These are phyloP conservation scores for Petaurus breviceps DNA, from an alignment of 2,113 vertebrate species.

Conservation along the genomic window DNA sequence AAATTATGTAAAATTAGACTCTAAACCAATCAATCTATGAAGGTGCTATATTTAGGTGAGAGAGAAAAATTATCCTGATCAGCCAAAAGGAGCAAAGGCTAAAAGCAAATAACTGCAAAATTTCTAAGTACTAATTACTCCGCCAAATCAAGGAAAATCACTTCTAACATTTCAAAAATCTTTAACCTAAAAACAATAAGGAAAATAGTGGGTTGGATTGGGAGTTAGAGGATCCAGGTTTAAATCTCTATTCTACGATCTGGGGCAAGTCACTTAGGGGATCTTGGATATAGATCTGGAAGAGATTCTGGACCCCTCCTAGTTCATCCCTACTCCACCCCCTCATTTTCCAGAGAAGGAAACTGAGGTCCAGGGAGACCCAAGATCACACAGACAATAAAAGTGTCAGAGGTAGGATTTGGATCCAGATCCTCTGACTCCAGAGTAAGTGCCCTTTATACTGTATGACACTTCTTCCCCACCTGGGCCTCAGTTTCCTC, in stretches of 20 bases:
- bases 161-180: slow-evolving; percentile 37
- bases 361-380: not conserved
- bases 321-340: not conserved
- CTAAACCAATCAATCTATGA: slow-evolving; percentile 4
- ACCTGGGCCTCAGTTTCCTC: too few species aligned
- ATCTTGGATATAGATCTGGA: not conserved
- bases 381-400: not conserved
- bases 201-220: not conserved
- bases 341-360: not conserved
- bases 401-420: not conserved
- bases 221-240: not conserved
- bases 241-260: not conserved
- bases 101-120: slow-evolving; percentile 55
- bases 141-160: slow-evolving; percentile 46
- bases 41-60: slow-evolving; percentile 62
- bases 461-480: not conserved
- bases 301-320: not conserved
- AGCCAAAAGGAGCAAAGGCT: slow-evolving; percentile 51
- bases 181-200: not conserved
- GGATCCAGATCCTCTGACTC: not conserved
- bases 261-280: not conserved
- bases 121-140: slow-evolving; percentile 36
- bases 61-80: slow-evolving; percentile 57
- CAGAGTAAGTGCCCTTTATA: not conserved
- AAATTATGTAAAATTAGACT: slow-evolving; percentile 62